phyloP scores from a whole-genome alignment of 2,888 invertebrate species.

The Nomada fabriciana region DNA sequence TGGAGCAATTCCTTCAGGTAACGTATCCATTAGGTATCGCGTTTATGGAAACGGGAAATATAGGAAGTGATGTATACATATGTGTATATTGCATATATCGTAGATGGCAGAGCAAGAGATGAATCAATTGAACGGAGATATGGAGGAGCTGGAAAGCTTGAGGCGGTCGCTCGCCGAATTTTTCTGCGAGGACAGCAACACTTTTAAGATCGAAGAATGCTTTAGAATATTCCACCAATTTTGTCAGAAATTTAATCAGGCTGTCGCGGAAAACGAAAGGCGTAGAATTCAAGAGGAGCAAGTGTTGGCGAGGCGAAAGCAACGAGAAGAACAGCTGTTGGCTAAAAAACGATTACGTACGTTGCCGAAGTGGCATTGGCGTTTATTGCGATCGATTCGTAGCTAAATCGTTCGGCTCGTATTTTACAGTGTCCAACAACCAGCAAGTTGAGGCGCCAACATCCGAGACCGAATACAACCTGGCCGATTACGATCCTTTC shows the following conservation, averaged over 20 bases:
- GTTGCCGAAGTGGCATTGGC: conserved; percentile 54
- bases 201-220: conserved; percentile 97
- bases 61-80: too few relatives aligned
- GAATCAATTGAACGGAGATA: conserved; percentile 90
- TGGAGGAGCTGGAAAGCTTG: conserved; percentile 93
- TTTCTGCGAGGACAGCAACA: conserved; percentile 96
- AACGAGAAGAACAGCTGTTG: conserved; percentile 90
- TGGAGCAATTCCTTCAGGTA: conserved; percentile 94
- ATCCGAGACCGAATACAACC: conserved; percentile 90
- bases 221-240: conserved; percentile 95
- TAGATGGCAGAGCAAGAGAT: conserved; percentile 93
- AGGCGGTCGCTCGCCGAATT: conserved; percentile 94
- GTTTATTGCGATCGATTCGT: background rate
- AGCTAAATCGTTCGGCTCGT: background rate
- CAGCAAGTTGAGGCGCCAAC: conserved; percentile 89
- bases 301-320: conserved; percentile 90
- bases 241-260: conserved; percentile 94
- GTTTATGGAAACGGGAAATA: background rate
- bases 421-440: conserved; percentile 85
- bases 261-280: conserved; percentile 93
- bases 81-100: background rate
- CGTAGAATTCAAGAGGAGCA: conserved; percentile 94
- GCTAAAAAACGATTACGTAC: conserved; percentile 87
- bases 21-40: too few relatives aligned
- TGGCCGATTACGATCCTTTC: conserved; percentile 91